Evolutionary conservation across 2,113 vertebrate species (phyloP).

Genomic region (Triplophysa dalaica): DNA sequence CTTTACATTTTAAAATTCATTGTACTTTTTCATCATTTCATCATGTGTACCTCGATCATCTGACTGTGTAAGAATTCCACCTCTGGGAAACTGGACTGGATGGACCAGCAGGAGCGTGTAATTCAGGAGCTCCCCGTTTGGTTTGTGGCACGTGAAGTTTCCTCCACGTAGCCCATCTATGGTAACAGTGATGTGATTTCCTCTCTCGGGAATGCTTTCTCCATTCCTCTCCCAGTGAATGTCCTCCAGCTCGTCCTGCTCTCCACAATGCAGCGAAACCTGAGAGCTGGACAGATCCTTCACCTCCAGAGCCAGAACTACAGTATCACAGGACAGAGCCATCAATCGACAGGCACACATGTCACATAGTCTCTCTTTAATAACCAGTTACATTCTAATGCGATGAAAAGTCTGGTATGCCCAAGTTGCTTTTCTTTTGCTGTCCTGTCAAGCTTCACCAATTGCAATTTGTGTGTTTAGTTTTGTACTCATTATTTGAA

Average conservation of each 20-base stretch:
- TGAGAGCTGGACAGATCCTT: background rate
- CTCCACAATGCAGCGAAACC: slow-evolving; percentile 64
- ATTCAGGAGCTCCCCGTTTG: slow-evolving; percentile 64
- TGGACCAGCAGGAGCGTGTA: slow-evolving; percentile 71
- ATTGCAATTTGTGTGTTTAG: no score
- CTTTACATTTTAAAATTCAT: no score
- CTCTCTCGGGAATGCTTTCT: slow-evolving; percentile 1
- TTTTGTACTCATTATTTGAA: background rate
- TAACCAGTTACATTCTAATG: background rate
- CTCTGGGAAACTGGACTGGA: slow-evolving; percentile 48
- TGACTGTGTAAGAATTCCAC: slow-evolving; percentile 59
- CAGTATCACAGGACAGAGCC: background rate
- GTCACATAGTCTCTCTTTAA: background rate
- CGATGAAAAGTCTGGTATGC: no score
- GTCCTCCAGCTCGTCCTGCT: slow-evolving; percentile 45
- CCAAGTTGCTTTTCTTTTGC: no score
- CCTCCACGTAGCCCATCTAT: slow-evolving; percentile 67
- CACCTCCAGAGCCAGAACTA: slow-evolving; percentile 67
- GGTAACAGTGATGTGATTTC: slow-evolving; percentile 59
- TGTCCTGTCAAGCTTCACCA: no score
- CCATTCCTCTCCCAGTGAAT: slow-evolving; percentile 71
- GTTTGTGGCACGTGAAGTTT: slow-evolving; percentile 71
- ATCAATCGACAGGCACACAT: background rate
- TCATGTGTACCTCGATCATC: slow-evolving; percentile 8
- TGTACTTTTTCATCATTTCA: background rate